Evolutionary conservation across 2,888 invertebrate species (phyloP), one percentile per base, ranked within the genome.

Genomic region (Esperia sulphurella): DNA sequence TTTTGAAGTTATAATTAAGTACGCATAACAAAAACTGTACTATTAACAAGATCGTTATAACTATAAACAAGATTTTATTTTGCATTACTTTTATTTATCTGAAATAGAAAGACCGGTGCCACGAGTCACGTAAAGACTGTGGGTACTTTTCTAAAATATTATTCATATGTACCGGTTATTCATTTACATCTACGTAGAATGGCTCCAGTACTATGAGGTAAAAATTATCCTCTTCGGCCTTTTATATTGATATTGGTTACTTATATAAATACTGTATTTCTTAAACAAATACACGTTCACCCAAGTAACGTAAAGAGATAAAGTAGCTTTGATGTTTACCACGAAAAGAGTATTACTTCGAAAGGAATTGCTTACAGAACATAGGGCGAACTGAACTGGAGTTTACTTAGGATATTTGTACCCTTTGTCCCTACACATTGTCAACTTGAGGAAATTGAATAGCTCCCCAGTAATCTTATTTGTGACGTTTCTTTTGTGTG

Each of bases 351-450:
- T 39, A 38, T 30, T 14, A 31, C 12, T 31, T 13, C 13, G 30
- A 45, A 38, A 35, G 35, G 14, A 45, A 40, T 40, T 45, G 40
- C 45, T 31, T 14, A 8, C 44, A 33, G 38, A 37, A 38, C 12
- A 43, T 35, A 41, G 35, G 35, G 28, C 28, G 45, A 9, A 8
- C 21, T 28, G 21, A 13, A 14, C 1, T 7, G 6, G 35, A 53
- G 63, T 64, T 66, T 62, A 55, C 58, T 61, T 63, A 68, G 61
- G 65, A 52, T 62, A 63, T 64, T 63, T 62, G 59, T 61, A 50
- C 48, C 56, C 51, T 52, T 58, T 48, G 45, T 47, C 37, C 51
- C 43, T 28, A 37, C 12, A 41, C 52, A 52, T 60, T 59, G 59
- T 59, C 54, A 57, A 61, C 60, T 60, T 51, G 28, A 51, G 55